Base-by-base conservation (phyloP, 2,113 vertebrate genomes). In the Dissostichus mawsoni region DNA sequence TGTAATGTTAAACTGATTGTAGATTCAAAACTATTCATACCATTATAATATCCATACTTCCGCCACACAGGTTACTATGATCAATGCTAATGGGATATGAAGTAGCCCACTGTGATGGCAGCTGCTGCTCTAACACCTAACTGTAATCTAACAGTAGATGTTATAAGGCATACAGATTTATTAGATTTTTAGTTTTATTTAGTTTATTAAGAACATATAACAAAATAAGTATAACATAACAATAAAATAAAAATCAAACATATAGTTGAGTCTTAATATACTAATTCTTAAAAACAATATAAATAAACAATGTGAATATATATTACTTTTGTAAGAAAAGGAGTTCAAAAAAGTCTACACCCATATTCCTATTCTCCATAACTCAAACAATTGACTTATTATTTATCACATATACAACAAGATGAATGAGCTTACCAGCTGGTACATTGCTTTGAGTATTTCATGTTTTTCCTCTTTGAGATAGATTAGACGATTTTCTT, bases 401-500 rank as follows among this genome's bases (percentile, higher is more conserved):
- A 29, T 29, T 3, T 29, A 29, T 29, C 36, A 41, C 7, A 41
- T 41, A 7, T 8, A 41, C 36, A 41, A 41, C 16, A 44, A 53
- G 17, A 29, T 66, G 44, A 74, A 84, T 48, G 10, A n/a, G 25
- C 20, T 68, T 48, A 64, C 68, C 58, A 81, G 50, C 47, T 59
- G 69, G 48, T 18, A 29, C 57, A 78, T 84, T 36, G 63, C 50
- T 45, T 76, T 20, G 16, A 68, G 58, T 56, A 64, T 74, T 80
- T 57, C 3, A 51, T 82, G 45, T 92, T 75, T 81, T 89, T 91
- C 79, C 81, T 74, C 41, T 48, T 48, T 56, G 18, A 84, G 74
- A 87, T 89, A 76, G 78, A 84, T 66, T 78, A 56, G 7, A 66
- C 58, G 45, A n/a, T 48, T 81, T 75, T 70, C 74, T 77, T 4